Evolutionary conservation across 2,797 vertebrate genomes (phyloP), one percentile per base, ranked within the genome.

Genomic region (Sebastes taczanowskii): DNA sequence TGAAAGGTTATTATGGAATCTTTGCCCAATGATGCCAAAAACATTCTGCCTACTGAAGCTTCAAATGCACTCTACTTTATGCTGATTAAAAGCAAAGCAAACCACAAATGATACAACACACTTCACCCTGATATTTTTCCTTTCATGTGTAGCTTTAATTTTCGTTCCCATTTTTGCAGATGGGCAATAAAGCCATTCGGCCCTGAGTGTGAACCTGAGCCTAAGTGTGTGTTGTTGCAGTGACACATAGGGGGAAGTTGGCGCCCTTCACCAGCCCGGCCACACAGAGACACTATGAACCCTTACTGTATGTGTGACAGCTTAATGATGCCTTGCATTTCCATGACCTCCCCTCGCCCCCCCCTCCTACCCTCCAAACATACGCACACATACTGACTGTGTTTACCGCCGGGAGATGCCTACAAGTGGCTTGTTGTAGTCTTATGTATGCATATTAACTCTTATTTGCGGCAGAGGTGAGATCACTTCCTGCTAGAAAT

Each of bases 291-390:
- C 87, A 77, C 77, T 81, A 80, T 84, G 83, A 91, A 81, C 55
- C 85, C 77, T 82, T 68, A 82, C 89, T 91, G 82, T 76, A 81
- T 70, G 74, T 88, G 87, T 92, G 92, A 93, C 92, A 92, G 74
- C 88, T 94, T 92, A 93, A 93, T 91, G 91, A 92, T 86, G 82
- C 88, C 86, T 88, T 38, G 58, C 86, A 84, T 91, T 94, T 94
- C 92, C 93, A 91, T 83, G 72, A 89, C 88, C 91, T 84, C 80
- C 82, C 27, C 77, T 87, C 88, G 38, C 71, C 78, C 80, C 86
- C 91, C 84, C 80, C 80, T 27, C 79, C 88, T 85, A 71, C 78
- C 80, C 81, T 78, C 72, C 79, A 81, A 81, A 88, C 74, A 85
- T 27, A 86, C 77, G 74, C 78, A 79, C 69, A 84, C 70, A 68